phyloP scores from a whole-genome alignment of 2,113 vertebrate genomes.

The Eretmodus cyanostictus region DNA sequence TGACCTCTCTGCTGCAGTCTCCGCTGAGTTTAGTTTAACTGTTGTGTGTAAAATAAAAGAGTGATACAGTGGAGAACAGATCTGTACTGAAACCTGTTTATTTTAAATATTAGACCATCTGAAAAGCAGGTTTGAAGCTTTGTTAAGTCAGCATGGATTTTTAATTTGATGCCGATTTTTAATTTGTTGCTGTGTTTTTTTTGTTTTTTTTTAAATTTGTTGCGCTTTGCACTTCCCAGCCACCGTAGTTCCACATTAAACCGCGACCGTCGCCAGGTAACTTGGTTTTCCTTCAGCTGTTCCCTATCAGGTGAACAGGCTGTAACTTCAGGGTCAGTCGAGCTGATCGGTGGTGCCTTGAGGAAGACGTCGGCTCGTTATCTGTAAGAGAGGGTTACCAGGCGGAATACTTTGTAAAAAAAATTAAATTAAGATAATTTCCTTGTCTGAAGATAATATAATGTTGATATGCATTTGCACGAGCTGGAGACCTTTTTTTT shows the following conservation, averaged over 20 bases:
- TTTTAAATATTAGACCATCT: background rate
- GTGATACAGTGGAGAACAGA: background rate
- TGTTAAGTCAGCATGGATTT: background rate
- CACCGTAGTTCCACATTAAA: too few species aligned
- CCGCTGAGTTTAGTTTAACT: accelerated
- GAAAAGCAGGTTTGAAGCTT: background rate
- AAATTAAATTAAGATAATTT: background rate
- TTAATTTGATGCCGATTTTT: too few species aligned
- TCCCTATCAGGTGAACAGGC: too few species aligned
- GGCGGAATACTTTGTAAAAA: too few species aligned
- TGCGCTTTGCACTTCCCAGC: too few species aligned
- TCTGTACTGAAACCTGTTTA: background rate
- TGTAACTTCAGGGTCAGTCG: too few species aligned
- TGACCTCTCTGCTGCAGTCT: background rate
- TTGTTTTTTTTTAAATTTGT: too few species aligned
- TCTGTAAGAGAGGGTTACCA: accelerated
- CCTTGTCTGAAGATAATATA: accelerated
- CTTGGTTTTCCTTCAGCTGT: too few species aligned
- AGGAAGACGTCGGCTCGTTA: too few species aligned
- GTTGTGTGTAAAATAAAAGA: background rate
- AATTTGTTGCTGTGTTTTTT: too few species aligned
- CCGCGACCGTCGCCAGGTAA: accelerated
- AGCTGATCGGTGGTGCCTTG: too few species aligned
- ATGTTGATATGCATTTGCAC: accelerated
- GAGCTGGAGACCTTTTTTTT: accelerated